Conservation (phyloP, 2,888 invertebrate species). For the Halictus ligatus region DNA sequence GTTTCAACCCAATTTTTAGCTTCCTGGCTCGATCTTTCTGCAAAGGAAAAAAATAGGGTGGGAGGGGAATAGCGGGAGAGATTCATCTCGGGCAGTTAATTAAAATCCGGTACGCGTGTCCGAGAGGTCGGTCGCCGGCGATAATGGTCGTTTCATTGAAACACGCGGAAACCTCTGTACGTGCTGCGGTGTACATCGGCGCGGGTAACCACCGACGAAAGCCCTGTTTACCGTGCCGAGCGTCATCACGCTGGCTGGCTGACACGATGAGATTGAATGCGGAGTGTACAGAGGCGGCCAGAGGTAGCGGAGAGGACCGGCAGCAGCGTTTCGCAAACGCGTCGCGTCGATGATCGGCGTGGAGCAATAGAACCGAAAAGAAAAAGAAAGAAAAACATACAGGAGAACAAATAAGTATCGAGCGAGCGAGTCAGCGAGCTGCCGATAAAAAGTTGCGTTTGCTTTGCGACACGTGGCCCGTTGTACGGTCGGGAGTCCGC, state of each 20-base stretch:
- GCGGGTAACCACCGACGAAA: slow-evolving; percentile 54
- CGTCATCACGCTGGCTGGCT: slow-evolving; percentile 54
- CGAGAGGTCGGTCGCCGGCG: slow-evolving; percentile 7
- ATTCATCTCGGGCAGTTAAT: slow-evolving; percentile 9
- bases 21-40: background rate
- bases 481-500: slow-evolving; percentile 17
- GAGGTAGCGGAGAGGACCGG: slow-evolving; percentile 39
- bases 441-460: slow-evolving; percentile 46
- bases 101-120: slow-evolving; percentile 5
- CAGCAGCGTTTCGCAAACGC: background rate
- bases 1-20: background rate
- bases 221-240: slow-evolving; percentile 57
- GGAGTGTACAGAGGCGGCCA: slow-evolving; percentile 41
- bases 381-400: background rate
- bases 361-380: background rate
- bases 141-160: slow-evolving; percentile 38
- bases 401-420: slow-evolving; percentile 4
- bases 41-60: background rate
- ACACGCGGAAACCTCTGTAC: slow-evolving; percentile 52
- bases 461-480: slow-evolving; percentile 53
- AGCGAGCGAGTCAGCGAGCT: background rate
- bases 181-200: slow-evolving; percentile 50
- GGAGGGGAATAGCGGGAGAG: background rate
- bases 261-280: slow-evolving; percentile 73
- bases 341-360: background rate